These are phyloP conservation scores for Anomalospiza imberbis DNA, from an alignment of 2,797 vertebrate species.

Conservation along the genomic window DNA sequence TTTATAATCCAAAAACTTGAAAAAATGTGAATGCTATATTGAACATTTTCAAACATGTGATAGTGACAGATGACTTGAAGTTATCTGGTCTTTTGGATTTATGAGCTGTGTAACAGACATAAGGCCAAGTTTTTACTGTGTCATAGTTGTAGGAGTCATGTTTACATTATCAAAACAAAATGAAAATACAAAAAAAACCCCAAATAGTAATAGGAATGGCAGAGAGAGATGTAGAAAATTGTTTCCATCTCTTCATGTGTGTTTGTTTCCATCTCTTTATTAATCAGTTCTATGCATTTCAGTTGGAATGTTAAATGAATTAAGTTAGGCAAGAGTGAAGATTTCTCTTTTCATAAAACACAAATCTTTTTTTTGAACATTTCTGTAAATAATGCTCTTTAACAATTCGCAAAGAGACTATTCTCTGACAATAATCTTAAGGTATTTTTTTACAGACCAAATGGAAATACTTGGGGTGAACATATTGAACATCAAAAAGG, in stretches of 20 bases:
- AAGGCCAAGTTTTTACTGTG: not conserved
- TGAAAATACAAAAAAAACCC: rapidly evolving
- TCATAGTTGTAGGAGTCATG: not conserved
- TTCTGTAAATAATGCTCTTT: not conserved
- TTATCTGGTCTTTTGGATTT: not conserved
- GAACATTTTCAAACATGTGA: not conserved
- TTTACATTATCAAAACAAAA: not conserved
- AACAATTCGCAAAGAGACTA: not conserved
- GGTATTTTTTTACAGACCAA: not conserved
- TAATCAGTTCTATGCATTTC: not conserved
- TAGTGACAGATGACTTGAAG: not conserved
- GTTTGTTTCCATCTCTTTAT: not conserved
- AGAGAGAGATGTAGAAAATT: not conserved
- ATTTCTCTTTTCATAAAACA: not conserved
- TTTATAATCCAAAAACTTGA: not conserved
- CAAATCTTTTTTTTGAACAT: not conserved
- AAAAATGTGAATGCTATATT: not conserved
- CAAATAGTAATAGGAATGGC: not conserved
- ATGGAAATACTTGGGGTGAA: not conserved
- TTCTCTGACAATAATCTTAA: not conserved
- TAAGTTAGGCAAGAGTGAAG: not conserved
- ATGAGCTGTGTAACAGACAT: not conserved
- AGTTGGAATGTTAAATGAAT: not conserved
- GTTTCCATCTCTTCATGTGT: not conserved
- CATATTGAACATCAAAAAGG: not conserved